phyloP scores from a whole-genome alignment of 2,888 invertebrate genomes.

The Xestia ashworthii region DNA sequence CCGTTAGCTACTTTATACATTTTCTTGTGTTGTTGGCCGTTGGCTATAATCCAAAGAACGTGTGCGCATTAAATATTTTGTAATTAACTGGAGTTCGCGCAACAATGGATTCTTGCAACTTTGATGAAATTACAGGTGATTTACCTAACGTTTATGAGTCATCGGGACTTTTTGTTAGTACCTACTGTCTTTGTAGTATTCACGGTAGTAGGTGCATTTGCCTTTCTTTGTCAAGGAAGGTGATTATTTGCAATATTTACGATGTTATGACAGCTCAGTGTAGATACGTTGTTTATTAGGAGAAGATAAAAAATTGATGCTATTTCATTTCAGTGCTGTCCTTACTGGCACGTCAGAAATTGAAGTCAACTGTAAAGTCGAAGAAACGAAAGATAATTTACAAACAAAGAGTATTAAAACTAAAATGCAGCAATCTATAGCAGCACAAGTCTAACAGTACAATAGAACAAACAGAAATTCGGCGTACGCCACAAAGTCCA shows the following conservation, averaged over 20 bases:
- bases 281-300: slow-evolving; percentile 2
- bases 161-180: slow-evolving; percentile 35
- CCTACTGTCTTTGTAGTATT: slow-evolving; percentile 23
- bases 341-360: background rate
- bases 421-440: background rate
- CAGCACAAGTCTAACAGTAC: background rate
- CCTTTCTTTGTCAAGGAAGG: slow-evolving; percentile 15
- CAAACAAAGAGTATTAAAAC: slow-evolving; percentile 9
- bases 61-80: slow-evolving; percentile 58
- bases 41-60: slow-evolving; percentile 63
- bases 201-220: slow-evolving; percentile 7
- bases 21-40: slow-evolving; percentile 49
- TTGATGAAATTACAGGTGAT: slow-evolving; percentile 58
- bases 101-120: slow-evolving; percentile 56
- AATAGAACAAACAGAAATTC: slow-evolving; percentile 1
- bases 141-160: slow-evolving; percentile 44
- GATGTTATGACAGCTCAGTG: slow-evolving; percentile 23
- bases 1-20: slow-evolving; percentile 39
- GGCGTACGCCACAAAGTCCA: slow-evolving; percentile 12
- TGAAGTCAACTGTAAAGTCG: background rate
- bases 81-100: slow-evolving; percentile 63
- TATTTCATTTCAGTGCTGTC: slow-evolving; percentile 1
- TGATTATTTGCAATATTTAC: slow-evolving; percentile 31
- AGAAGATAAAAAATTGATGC: slow-evolving; percentile 9
- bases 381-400: background rate